phyloP scores from a whole-genome alignment of 2,113 vertebrate species.

The Semnornis frantzii region DNA sequence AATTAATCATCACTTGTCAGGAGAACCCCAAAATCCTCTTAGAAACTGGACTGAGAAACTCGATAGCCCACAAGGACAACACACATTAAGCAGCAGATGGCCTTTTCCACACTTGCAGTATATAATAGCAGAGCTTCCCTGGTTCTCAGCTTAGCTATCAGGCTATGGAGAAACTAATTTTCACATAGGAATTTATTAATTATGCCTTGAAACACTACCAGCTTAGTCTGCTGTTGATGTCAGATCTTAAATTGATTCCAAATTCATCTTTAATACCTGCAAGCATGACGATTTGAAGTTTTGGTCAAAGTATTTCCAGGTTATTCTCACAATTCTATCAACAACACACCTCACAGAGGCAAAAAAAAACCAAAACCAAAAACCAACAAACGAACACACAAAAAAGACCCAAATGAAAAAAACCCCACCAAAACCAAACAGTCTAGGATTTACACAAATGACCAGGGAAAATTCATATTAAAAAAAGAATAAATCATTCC shows the following conservation, averaged over 20 bases:
- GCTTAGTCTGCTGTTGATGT: background rate
- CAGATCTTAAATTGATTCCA: background rate
- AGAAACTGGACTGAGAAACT: background rate
- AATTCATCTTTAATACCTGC: background rate
- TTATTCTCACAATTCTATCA: background rate
- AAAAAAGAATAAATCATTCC: background rate
- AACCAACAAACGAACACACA: too few species aligned
- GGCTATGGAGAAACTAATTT: background rate
- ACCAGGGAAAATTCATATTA: background rate
- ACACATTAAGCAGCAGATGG: background rate
- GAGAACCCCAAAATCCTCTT: background rate
- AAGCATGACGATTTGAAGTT: background rate
- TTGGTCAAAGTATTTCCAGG: background rate
- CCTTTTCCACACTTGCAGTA: background rate
- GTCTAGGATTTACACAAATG: background rate
- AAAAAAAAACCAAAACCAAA: background rate
- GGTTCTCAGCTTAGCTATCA: background rate
- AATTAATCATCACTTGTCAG: background rate
- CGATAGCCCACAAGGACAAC: background rate
- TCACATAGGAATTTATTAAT: background rate
- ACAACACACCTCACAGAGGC: background rate
- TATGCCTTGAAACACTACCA: constrained; percentile 2
- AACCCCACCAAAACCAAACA: background rate
- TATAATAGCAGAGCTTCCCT: background rate
- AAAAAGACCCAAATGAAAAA: too few species aligned